Conservation (phyloP, 2,797 vertebrate species). For the Macropus fuliginosus region DNA sequence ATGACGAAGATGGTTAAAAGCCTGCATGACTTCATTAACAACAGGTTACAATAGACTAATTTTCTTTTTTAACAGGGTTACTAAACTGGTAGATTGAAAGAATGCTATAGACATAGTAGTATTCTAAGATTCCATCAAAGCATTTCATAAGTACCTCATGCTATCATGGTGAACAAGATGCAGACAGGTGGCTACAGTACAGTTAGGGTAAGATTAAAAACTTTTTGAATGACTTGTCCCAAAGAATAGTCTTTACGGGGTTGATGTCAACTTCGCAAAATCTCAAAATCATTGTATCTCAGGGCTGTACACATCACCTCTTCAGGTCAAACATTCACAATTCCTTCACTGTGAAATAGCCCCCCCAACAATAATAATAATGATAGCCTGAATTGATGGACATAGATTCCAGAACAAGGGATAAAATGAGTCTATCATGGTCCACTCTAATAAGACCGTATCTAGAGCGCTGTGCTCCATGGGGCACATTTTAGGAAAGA, state of each 20-base stretch:
- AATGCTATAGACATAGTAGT: too few relatives aligned
- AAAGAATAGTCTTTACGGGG: background rate
- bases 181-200: background rate
- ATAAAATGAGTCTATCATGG: background rate
- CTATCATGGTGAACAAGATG: background rate
- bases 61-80: background rate
- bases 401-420: background rate
- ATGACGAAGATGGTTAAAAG: background rate
- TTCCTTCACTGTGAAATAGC: background rate
- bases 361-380: background rate
- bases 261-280: background rate
- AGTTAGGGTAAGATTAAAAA: background rate
- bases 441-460: background rate
- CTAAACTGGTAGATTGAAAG: background rate
- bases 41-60: background rate
- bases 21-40: background rate
- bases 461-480: background rate
- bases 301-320: background rate
- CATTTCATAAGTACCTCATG: background rate
- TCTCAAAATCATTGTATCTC: background rate
- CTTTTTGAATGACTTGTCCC: background rate
- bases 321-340: background rate
- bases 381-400: background rate
- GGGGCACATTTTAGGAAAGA: background rate
- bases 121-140: background rate